Base-by-base conservation (phyloP, 2,888 invertebrate genomes). In the Smittia sp. region DNA sequence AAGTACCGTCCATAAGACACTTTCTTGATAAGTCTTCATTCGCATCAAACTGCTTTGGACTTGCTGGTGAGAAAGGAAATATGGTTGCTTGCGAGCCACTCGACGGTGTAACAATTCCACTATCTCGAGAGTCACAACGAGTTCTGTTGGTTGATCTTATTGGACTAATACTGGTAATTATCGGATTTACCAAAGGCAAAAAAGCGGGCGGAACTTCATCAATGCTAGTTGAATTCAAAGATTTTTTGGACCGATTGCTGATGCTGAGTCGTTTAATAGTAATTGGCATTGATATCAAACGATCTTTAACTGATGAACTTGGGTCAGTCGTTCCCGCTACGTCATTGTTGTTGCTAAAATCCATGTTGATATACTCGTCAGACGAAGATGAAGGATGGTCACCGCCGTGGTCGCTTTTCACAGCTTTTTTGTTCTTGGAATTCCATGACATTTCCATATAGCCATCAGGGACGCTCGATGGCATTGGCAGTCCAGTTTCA, bases 31-130 rank as follows among this genome's bases (percentile, higher is more conserved):
- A 77, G 41, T 78, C 77, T 54, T 76, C 77, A 62, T 75, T 72
- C 63, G 76, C 76, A 20, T 83, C 80, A 68, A 83, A 82, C 75
- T 86, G 87, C 22, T 85, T 83, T 0, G 89, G 89, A 1, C 88
- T 88, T 15, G 86, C 85, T 0, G 89, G 89, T 76, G 89, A 88
- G 77, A 90, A 85, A 1, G 90, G 89, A 79, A 90, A 90, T 75
- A 90, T 86, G 0, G 89, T 87, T 4, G 87, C 81, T 74, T 84
- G 84, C 1, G 85, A 87, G 63, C 88, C 87, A 63, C 63, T 63
- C 1, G 86, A 86, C 0, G 86, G 86, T 0, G 87, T 86, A 1
- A 84, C 81, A 75, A 82, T 80, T 74, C 82, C 83, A 74, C 75
- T 76, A 13, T 84, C 83, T 75, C 80, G 80, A 1, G 83, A 83